Evolutionary conservation across 1,140 invertebrate species (phyloP).

Genomic region (Episyrphus balteatus): DNA sequence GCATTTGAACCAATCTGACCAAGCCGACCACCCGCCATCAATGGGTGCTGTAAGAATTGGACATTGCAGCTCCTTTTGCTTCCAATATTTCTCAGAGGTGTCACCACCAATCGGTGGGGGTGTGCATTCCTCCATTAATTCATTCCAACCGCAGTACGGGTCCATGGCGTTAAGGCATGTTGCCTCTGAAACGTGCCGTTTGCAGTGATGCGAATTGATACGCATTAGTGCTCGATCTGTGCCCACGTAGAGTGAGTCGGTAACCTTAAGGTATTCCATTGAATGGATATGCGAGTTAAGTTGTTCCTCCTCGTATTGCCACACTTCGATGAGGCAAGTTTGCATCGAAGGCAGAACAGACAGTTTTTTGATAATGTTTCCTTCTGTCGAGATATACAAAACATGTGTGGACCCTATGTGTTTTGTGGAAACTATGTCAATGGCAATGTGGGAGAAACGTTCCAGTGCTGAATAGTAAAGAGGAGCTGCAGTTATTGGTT

Average conservation of each 20-base stretch:
- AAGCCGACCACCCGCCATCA: slow-evolving; percentile 64
- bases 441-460: slow-evolving; percentile 66
- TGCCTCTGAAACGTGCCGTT: slow-evolving; percentile 52
- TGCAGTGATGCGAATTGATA: slow-evolving; percentile 66
- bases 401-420: slow-evolving; percentile 52
- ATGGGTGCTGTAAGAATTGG: slow-evolving; percentile 51
- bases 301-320: slow-evolving; percentile 54
- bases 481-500: slow-evolving; percentile 56
- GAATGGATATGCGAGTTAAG: slow-evolving; percentile 46
- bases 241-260: slow-evolving; percentile 73
- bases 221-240: slow-evolving; percentile 57
- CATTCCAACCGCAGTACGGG: slow-evolving; percentile 91
- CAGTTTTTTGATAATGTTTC: slow-evolving; percentile 70
- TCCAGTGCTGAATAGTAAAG: slow-evolving; percentile 59
- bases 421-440: slow-evolving; percentile 63
- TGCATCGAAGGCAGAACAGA: slow-evolving; percentile 57
- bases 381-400: slow-evolving; percentile 66
- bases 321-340: slow-evolving; percentile 77
- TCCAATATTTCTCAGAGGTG: slow-evolving; percentile 51
- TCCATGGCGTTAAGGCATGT: slow-evolving; percentile 77
- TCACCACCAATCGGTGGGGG: slow-evolving; percentile 52
- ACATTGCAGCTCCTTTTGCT: slow-evolving; percentile 56
- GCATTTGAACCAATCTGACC: slow-evolving; percentile 59
- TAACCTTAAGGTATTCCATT: slow-evolving; percentile 70
- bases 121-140: slow-evolving; percentile 56